A percentile compares a stretch with the other conserved stretches of the same genome.
These are phyloP conservation scores for Okapia johnstoni DNA, from an alignment of 2,113 vertebrate genomes.

Conservation along the genomic window DNA sequence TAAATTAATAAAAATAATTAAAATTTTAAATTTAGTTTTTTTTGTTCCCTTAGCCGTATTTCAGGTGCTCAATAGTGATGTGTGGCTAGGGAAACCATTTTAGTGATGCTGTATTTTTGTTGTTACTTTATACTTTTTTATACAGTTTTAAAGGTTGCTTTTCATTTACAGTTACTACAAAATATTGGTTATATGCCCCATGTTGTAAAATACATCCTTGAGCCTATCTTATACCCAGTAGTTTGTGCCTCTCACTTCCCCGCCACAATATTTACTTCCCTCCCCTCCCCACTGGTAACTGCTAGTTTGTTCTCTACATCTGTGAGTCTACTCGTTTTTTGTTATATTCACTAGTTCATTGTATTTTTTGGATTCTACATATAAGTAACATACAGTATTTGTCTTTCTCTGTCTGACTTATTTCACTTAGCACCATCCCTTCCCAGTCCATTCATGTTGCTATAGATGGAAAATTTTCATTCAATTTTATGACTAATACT, in stretches of 20 bases:
- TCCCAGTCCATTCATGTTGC: neutral
- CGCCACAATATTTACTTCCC: neutral
- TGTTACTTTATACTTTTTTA: neutral
- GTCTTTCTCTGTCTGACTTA: neutral
- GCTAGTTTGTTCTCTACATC: neutral
- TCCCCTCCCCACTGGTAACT: neutral
- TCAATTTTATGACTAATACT: neutral
- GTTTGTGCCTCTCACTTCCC: neutral
- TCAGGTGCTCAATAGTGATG: neutral
- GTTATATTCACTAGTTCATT: neutral
- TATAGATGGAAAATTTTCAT: neutral
- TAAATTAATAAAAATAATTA: neutral
- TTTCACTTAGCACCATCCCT: neutral
- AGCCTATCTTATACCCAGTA: neutral
- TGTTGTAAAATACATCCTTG: neutral
- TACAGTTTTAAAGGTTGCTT: neutral
- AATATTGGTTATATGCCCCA: neutral
- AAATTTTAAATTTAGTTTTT: neutral
- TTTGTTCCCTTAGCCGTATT: neutral
- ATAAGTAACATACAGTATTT: neutral
- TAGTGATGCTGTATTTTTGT: neutral
- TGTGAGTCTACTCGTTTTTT: neutral
- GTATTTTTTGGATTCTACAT: neutral
- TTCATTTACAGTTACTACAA: neutral
- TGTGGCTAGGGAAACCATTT: neutral